Evolutionary conservation across 2,797 vertebrate genomes (phyloP), one percentile per base, ranked within the genome.

Genomic region (Chelonia mydas): DNA sequence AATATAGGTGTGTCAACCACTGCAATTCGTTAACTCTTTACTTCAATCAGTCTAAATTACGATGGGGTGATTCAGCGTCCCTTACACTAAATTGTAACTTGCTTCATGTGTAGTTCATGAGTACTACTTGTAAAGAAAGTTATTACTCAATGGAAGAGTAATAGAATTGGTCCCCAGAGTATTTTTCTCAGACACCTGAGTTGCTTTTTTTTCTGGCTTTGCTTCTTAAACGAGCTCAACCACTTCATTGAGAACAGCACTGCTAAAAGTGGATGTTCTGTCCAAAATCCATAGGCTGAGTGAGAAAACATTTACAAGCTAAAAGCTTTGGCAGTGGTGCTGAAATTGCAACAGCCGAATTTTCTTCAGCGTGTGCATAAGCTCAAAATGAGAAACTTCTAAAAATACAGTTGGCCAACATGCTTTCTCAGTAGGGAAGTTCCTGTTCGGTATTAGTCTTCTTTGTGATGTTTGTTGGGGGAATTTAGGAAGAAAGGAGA

Each of bases 361-460:
- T 90, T 89, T 87, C 76, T 89, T 89, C 68, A 81, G 6, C 8
- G 0, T 6, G 37, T 80, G 28, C 33, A 65, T 77, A 93, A 95
- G 65, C 54, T 92, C 88, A 91, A 16, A 92, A 85, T 57, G 50
- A 76, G 61, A 91, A 94, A 85, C n/a, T 72, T 41, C n/a, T 80
- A 90, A 93, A 79, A 72, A 79, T 3, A 83, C 59, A 92, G 45
- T n/a, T 78, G 89, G 28, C 57, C 74, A 55, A 51, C 49, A 55
- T 50, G 54, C 15, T 72, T 91, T 74, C 8, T 85, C 49, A 25
- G 25, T 47, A 41, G 5, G 3, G 59, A 15, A 27, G 16, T 53
- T 83, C 91, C 33, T 10, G 1, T 11, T 3, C 11, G 31, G 50
- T 25, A 37, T 94, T 88, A 50, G 37, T 54, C 31, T 37, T 80